Evolutionary conservation across 1,140 invertebrate genomes (phyloP).

Genomic region (Megalopta genalis): DNA sequence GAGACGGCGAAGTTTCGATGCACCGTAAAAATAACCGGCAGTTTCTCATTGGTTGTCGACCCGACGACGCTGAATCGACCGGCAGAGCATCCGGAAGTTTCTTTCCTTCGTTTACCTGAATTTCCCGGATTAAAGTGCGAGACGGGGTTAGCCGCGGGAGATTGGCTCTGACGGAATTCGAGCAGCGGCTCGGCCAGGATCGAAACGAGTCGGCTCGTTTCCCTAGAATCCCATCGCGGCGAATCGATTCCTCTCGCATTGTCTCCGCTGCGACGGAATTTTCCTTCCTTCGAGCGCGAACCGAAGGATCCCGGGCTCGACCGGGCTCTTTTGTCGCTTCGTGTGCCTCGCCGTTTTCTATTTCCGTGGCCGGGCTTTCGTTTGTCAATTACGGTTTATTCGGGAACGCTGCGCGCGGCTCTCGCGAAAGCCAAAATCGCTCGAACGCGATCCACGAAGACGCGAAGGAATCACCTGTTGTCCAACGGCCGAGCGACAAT

Average conservation of each 20-base stretch:
- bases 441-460: background rate
- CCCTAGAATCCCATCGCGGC: constrained; percentile 31
- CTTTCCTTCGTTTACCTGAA: constrained; percentile 51
- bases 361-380: background rate
- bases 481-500: no score
- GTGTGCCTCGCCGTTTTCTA: background rate
- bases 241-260: constrained; percentile 53
- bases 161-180: constrained; percentile 47
- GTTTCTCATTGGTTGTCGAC: no score
- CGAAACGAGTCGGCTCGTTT: constrained; percentile 41
- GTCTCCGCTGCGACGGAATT: constrained; percentile 44
- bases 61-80: constrained; percentile 10
- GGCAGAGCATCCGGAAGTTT: constrained; percentile 25
- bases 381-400: background rate
- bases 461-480: background rate
- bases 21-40: no score
- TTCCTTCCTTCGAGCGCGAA: constrained; percentile 26
- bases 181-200: constrained; percentile 32
- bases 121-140: constrained; percentile 53
- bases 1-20: no score
- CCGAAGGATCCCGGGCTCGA: constrained; percentile 28
- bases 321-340: background rate
- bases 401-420: background rate
- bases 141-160: constrained; percentile 31
- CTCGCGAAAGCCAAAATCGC: background rate